Evolutionary conservation across 2,113 vertebrate genomes (phyloP), one percentile per base, ranked within the genome.

Genomic region (Saccopteryx bilineata): DNA sequence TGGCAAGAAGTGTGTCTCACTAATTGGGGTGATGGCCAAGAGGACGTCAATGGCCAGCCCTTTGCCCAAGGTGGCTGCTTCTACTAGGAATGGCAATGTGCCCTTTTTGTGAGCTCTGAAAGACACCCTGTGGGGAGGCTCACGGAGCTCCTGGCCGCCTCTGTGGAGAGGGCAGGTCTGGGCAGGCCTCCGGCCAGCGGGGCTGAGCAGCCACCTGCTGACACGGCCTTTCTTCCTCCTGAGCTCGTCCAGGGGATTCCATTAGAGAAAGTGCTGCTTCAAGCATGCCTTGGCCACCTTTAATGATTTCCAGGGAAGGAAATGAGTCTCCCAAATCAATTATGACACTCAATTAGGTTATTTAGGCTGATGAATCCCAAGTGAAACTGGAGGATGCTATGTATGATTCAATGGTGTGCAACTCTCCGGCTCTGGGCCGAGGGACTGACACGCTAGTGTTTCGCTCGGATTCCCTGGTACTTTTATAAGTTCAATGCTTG

Each of bases 131-230:
- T 98, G 97, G 99, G 97, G 98, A 96, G 63, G 95, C 63, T 97
- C 98, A 98, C 98, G 98, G 98, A 98, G 97, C 97, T 97, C 95
- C 98, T 95, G 95, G 98, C 91, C 91, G 87, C 91, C 91, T 97
- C 97, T 97, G 96, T 98, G 98, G 97, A 98, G 97, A 61, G 96
- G 98, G 98, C 98, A 98, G 98, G 98, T 95, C 98, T 98, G 97
- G 98, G 98, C 98, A 98, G 80, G 97, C 98, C 97, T 90, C 93
- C 65, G 92, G 65, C 65, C 94, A 95, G 93, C 91, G 33, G 3
- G n/a, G 69, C 28, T 94, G 93, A 96, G 95, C 5, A 58, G 96
- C 96, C 97, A 46, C 99, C 98, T 93, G 98, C 98, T 98, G 98
- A 95, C 98, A 97, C 94, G 76, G 96, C 98, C 92, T 97, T 99